Evolutionary conservation across 2,888 invertebrate species (phyloP).

Genomic region (Philaethria dido): DNA sequence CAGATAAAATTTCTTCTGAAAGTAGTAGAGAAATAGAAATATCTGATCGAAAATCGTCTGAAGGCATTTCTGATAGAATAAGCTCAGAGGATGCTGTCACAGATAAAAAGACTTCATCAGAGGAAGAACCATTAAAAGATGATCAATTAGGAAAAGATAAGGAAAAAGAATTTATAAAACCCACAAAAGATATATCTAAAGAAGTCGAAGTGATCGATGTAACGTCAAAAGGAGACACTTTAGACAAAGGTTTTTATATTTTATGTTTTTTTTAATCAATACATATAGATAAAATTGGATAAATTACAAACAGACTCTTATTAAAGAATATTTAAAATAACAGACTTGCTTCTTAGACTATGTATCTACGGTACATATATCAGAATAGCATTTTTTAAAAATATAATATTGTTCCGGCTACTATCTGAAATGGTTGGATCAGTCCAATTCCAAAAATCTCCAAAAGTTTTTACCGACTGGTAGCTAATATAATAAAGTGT

Average conservation of each 20-base stretch:
- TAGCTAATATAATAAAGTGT: too few relatives aligned
- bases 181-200: slow-evolving; percentile 48
- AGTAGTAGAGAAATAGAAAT: slow-evolving; percentile 80
- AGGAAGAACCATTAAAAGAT: slow-evolving; percentile 66
- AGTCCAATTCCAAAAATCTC: too few relatives aligned
- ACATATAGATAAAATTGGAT: too few relatives aligned
- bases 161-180: slow-evolving; percentile 50
- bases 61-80: slow-evolving; percentile 78
- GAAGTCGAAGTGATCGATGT: slow-evolving; percentile 54
- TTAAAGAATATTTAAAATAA: too few relatives aligned
- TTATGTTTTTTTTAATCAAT: not conserved
- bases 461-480: too few relatives aligned
- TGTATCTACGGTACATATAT: too few relatives aligned
- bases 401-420: too few relatives aligned
- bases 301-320: too few relatives aligned
- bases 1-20: slow-evolving; percentile 81
- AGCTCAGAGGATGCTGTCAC: slow-evolving; percentile 81
- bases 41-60: slow-evolving; percentile 78
- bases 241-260: slow-evolving; percentile 57
- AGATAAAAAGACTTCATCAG: slow-evolving; percentile 79
- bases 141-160: slow-evolving; percentile 51
- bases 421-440: too few relatives aligned
- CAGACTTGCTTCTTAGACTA: too few relatives aligned
- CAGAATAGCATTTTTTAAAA: too few relatives aligned
- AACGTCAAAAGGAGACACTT: slow-evolving; percentile 57